A percentile compares a stretch with the other conserved stretches of the same genome.
These are phyloP conservation scores for Riparia riparia DNA, from an alignment of 2,113 vertebrate genomes.

Conservation along the genomic window DNA sequence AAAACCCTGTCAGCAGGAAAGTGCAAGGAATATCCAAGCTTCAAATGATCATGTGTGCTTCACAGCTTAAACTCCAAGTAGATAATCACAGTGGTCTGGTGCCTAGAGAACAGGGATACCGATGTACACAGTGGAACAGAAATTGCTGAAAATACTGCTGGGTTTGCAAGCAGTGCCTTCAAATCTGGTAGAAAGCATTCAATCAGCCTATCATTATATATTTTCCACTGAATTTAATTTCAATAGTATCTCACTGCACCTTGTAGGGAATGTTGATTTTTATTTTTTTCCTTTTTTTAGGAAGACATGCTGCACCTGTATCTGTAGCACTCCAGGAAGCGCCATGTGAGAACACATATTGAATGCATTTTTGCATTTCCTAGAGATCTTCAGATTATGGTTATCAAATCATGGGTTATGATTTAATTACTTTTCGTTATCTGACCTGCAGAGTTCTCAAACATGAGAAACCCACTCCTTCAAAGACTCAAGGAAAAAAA, in stretches of 20 bases:
- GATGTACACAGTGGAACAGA: accelerated
- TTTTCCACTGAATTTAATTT: conserved; percentile 41
- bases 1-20: not conserved
- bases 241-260: not conserved
- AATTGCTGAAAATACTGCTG: not conserved
- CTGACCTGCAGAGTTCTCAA: not conserved
- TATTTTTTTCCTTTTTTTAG: not conserved
- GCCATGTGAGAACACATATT: not conserved
- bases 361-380: conserved; percentile 31
- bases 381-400: conserved; percentile 20
- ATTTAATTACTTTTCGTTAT: conserved; percentile 37
- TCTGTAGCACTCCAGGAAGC: not conserved
- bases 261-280: not conserved
- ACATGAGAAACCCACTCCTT: not conserved
- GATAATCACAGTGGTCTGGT: not conserved
- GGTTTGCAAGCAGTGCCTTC: not conserved
- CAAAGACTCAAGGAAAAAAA: not conserved
- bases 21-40: not conserved
- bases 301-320: not conserved
- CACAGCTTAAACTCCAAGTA: not conserved
- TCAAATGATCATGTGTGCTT: not conserved
- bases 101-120: not conserved
- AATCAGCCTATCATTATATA: not conserved
- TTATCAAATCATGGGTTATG: conserved; percentile 27
- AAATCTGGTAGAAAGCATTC: not conserved